Percentiles rank a stretch among this genome's conserved stretches.
phyloP scores from a whole-genome alignment of 2,888 invertebrate species.

The Mythimna pallens region DNA sequence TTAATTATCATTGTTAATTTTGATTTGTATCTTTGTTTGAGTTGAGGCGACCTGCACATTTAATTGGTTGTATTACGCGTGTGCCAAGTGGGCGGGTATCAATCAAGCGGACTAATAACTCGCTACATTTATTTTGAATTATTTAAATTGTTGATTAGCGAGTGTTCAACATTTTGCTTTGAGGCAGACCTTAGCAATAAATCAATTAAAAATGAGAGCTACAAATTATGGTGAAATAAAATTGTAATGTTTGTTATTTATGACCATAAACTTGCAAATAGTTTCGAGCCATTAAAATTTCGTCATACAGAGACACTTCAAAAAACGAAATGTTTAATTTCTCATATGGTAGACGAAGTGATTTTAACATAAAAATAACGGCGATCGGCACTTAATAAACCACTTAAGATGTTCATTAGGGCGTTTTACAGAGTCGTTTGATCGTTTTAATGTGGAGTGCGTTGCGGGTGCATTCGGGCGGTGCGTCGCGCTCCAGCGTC shows the following conservation, averaged over 20 bases:
- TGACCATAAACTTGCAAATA: conserved; percentile 65
- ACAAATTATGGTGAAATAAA: conserved; percentile 55
- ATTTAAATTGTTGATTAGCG: conserved; percentile 56
- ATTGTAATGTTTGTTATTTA: conserved; percentile 54
- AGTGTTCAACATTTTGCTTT: conserved; percentile 44
- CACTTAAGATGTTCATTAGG: conserved; percentile 89
- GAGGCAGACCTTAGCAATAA: conserved; percentile 56
- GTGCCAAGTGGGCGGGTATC: conserved; percentile 44
- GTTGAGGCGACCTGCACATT: conserved; percentile 44
- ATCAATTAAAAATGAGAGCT: conserved; percentile 59
- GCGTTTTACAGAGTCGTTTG: conserved; percentile 82
- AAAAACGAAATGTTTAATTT: conserved; percentile 64
- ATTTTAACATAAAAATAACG: conserved; percentile 87
- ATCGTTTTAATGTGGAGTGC: conserved; percentile 86
- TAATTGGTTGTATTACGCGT: conserved; percentile 52
- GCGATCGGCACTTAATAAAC: conserved; percentile 88
- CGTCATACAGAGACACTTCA: conserved; percentile 63
- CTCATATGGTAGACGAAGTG: conserved; percentile 77
- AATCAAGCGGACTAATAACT: conserved; percentile 47
- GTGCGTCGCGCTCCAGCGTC: conserved; percentile 66
- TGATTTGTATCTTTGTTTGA: conserved; percentile 63
- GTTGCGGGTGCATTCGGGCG: conserved; percentile 70
- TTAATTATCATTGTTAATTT: conserved; percentile 69
- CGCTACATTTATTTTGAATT: conserved; percentile 49
- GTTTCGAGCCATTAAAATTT: conserved; percentile 62